A percentile compares a stretch with the other conserved stretches of the same genome.
Conservation (phyloP, 2,113 vertebrate species). For the Speoplatyrhinus poulsoni region DNA sequence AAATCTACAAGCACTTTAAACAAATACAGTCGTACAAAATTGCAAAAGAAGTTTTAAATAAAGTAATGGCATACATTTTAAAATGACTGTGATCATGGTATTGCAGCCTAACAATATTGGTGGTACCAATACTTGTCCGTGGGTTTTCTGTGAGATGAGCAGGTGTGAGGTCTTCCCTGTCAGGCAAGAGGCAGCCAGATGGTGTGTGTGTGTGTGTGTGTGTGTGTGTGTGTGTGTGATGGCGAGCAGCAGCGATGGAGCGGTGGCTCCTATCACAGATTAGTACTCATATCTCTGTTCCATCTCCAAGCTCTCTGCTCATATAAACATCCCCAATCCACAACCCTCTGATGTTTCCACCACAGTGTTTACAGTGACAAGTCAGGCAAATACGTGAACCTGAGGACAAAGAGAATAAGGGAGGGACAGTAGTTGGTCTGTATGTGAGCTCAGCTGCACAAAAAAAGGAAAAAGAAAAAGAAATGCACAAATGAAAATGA, state of each 20-base stretch:
- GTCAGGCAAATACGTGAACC: conserved; percentile 73
- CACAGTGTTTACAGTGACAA: conserved; percentile 75
- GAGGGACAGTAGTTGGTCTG: conserved; percentile 45
- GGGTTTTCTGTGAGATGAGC: conserved; percentile 25
- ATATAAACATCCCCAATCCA: conserved; percentile 73
- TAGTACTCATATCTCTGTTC: conserved; percentile 72
- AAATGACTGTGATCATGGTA: not conserved
- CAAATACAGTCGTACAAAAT: not conserved
- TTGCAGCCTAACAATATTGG: not conserved
- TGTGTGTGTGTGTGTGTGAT: conserved; percentile 66
- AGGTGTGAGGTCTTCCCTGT: conserved; percentile 65
- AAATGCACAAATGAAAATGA: not conserved
- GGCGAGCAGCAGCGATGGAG: conserved; percentile 64
- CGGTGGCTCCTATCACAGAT: conserved; percentile 67
- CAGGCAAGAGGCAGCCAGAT: conserved; percentile 60
- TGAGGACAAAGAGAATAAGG: conserved; percentile 58
- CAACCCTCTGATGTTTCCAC: conserved; percentile 70
- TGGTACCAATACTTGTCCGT: not conserved
- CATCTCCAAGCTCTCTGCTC: conserved; percentile 72
- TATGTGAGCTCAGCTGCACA: not conserved
- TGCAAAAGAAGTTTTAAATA: no score
- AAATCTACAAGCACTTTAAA: not conserved
- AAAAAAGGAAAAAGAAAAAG: conserved; percentile 4
- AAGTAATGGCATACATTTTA: no score
- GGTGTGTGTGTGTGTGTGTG: conserved; percentile 59